Base-by-base conservation (phyloP, 2,888 invertebrate species). In the Tiliacea citrago region DNA sequence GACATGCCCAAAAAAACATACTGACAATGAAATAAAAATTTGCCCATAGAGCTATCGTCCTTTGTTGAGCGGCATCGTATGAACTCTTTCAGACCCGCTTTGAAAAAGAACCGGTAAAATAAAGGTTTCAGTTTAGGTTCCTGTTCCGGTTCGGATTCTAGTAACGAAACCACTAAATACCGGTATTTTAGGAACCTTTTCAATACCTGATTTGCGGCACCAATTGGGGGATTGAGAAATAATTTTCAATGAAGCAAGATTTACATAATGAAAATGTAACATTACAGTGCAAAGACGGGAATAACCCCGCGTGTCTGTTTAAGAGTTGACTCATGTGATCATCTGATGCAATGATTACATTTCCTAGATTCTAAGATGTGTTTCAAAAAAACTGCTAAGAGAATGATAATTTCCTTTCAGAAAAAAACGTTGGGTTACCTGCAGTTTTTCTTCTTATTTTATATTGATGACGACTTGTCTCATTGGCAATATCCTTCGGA, bases 271-370 rank as follows among this genome's bases (percentile, higher is more conserved):
- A 42, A 70, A 70, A 71, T 69, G 12, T n/a, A 53, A 53, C 16
- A 24, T 39, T 60, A 29, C 39, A 39, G 42, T n/a, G 42, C 24
- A 45, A 51, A 51, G 47, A 16, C 67, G 65, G 69, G 71, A 66
- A 75, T 69, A 73, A 57, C 84, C 67, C 66, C 21, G 21, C 51
- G 51, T 51, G 5, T 47, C 45, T 68, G 39, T 73, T 58, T 21
- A 42, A 42, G n/a, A 60, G 16, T 61, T 74, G 67, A 68, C 12
- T 70, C 82, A 85, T 68, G 24, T 60, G 42, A 75, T 75, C 45
- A 81, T 70, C 45, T 42, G 76, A 47, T 70, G 82, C 49, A 72
- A 63, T 35, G 21, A 45, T 4, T 51, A 65, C 35, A 60, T 63
- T 84, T 63, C 77, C 58, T 45, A 58, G 53, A 49, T 61, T 47